Evolutionary conservation across 2,113 vertebrate species (phyloP).

Genomic region (Nesoenas mayeri): DNA sequence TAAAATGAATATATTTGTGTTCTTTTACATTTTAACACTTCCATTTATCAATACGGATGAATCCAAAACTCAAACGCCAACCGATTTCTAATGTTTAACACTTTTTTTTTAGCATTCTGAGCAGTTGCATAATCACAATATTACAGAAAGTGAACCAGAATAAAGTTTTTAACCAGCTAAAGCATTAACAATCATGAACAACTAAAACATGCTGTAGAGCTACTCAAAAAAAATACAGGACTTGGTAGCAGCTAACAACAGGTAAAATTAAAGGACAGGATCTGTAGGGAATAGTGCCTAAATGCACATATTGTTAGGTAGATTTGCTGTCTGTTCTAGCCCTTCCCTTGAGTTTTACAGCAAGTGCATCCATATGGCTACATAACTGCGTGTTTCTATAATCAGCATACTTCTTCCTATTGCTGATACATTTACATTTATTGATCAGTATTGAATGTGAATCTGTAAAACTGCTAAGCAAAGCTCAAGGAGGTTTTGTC

Average conservation of each 20-base stretch:
- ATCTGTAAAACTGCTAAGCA: neutral
- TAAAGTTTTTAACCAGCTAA: slow-evolving; percentile 10
- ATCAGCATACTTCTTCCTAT: neutral
- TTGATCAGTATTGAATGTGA: neutral
- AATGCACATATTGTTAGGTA: neutral
- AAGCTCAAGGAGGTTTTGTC: neutral
- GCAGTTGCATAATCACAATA: neutral
- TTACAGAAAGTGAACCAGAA: neutral
- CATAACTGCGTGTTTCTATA: neutral
- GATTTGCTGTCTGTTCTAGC: neutral
- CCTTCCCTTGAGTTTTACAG: slow-evolving; percentile 1
- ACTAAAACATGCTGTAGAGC: neutral
- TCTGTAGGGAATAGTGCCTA: slow-evolving; percentile 8
- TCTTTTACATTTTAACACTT: neutral
- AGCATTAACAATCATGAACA: neutral
- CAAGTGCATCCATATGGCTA: slow-evolving; percentile 7
- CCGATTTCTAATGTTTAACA: neutral
- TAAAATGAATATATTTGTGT: neutral
- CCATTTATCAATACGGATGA: neutral
- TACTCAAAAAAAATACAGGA: neutral
- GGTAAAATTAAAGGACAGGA: slow-evolving; percentile 9
- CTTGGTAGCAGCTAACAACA: neutral
- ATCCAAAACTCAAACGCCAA: neutral
- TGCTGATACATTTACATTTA: neutral
- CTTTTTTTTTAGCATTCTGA: slow-evolving; percentile 2